phyloP scores from a whole-genome alignment of 2,888 invertebrate species.

The Pseudococcus viburni region DNA sequence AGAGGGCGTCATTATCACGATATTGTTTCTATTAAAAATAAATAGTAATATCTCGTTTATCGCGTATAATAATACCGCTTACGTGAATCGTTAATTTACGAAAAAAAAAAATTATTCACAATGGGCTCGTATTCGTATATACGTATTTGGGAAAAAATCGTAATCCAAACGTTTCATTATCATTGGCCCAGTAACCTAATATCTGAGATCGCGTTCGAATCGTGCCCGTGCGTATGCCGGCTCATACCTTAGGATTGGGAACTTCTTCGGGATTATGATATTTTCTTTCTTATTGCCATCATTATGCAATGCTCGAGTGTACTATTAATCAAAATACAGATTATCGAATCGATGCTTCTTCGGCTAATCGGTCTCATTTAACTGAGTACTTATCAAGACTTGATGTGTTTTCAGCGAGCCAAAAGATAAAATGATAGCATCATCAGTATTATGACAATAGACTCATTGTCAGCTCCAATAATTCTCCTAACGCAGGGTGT shows the following conservation, averaged over 20 bases:
- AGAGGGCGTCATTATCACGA: slow-evolving; percentile 55
- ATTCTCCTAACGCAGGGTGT: too few species aligned
- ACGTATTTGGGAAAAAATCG: slow-evolving; percentile 34
- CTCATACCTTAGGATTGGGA: neutral
- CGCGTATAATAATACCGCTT: neutral
- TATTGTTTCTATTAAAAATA: slow-evolving; percentile 53
- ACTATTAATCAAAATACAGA: neutral
- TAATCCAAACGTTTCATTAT: slow-evolving; percentile 46
- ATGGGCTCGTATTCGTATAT: neutral
- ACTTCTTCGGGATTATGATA: neutral
- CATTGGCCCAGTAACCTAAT: slow-evolving; percentile 56
- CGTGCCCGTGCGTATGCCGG: neutral
- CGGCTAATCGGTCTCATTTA: neutral
- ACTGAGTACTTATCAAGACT: neutral
- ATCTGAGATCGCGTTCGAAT: neutral
- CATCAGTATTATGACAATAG: too few species aligned
- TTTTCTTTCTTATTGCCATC: neutral
- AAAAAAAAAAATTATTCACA: neutral
- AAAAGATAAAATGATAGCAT: neutral
- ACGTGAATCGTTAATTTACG: slow-evolving; percentile 35
- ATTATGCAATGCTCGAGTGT: neutral
- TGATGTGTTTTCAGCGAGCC: neutral
- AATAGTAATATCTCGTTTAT: slow-evolving; percentile 48
- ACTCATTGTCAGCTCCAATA: too few species aligned
- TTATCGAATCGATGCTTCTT: neutral